A percentile compares a stretch with the other conserved stretches of the same genome.
Evolutionary conservation across 2,797 vertebrate genomes (phyloP).

Genomic region (Phyllotis vaccarum): DNA sequence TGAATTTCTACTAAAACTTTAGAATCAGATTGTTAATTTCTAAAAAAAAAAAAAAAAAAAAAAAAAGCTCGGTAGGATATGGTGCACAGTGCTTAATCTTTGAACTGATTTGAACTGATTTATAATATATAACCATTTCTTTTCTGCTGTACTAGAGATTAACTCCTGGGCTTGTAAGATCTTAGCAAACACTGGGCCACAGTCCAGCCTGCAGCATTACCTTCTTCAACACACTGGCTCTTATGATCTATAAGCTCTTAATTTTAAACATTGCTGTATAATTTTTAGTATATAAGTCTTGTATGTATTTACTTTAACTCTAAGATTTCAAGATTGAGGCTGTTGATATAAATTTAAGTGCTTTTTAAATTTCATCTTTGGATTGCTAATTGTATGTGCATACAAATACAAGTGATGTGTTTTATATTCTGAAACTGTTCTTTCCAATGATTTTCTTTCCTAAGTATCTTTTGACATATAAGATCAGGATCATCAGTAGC

Average conservation of each 20-base stretch:
- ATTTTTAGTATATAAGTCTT: neutral
- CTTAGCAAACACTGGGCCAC: neutral
- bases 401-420: neutral
- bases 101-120: neutral
- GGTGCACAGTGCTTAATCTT: neutral
- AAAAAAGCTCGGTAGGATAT: neutral
- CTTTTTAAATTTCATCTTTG: neutral
- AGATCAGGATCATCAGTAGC: neutral
- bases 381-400: neutral
- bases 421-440: neutral
- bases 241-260: neutral
- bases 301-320: neutral
- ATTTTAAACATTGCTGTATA: neutral
- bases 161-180: neutral
- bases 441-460: neutral
- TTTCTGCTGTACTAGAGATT: neutral
- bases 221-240: no score
- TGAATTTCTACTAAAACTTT: neutral
- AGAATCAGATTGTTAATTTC: neutral
- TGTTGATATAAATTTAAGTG: neutral
- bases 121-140: neutral
- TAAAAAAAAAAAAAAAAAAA: neutral
- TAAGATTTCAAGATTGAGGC: neutral
- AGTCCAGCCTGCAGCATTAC: no score
- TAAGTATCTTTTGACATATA: neutral